Base-by-base conservation (phyloP, 2,888 invertebrate genomes). In the Gymnosoma rotundatum region DNA sequence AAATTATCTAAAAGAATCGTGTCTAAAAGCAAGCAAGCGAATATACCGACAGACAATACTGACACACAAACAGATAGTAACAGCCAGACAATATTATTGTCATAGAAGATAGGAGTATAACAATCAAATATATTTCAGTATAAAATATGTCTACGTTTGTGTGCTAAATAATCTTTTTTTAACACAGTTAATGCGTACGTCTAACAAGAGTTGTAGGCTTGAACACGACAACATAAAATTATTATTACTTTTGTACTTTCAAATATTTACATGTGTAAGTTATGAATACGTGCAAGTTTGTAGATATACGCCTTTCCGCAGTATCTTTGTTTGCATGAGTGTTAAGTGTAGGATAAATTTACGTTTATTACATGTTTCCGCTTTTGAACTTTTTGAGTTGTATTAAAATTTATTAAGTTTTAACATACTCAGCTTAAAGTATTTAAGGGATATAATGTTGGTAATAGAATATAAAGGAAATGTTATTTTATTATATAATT, bases 231-330 rank as follows among this genome's bases (percentile, higher is more conserved):
- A 25, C 25, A 25, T 4, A 25, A 25, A 64, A 56, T 76, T 36
- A 67, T 67, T 58, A 75, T 75, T 56, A 58, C 20, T 64, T 16
- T 50, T 64, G 32, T 54, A 16, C 7, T 12, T 64, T 74, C 32
- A 45, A 42, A 64, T 14, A 67, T 25, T 2, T 42, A 42, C 42
- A 42, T 12, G 42, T 12, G 58, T 38, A 4, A 36, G 20, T 45
- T 36, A 66, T 56, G 32, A 66, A 66, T 18, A 42, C 42, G 42
- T 42, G 42, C 38, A 20, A 20, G 16, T 38, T 50, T 60, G 21
- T 67, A 9, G 0, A 7, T 42, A 32, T 32, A 8, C 32, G 8
- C 10, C 16, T 60, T n/a, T 58, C 0, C 32, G n/a, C 6, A 54
- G 9, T 21, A n/a, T 61, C 12, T 48, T n/a, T n/a, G 14, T 54